Conservation (phyloP, 2,113 vertebrate genomes). For the Bostrychus sinensis region DNA sequence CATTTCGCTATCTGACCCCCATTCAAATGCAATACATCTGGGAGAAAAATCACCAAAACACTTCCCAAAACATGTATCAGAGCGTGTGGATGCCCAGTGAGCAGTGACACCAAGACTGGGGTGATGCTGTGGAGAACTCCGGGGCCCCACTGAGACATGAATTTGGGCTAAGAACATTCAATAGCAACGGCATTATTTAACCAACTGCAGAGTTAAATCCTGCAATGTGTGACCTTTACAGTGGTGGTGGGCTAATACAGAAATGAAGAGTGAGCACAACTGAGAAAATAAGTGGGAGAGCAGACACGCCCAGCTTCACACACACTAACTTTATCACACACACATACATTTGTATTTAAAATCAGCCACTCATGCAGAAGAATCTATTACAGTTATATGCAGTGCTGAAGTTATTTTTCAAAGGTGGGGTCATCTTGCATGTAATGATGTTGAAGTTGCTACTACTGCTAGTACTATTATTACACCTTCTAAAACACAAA, state of each 20-base stretch:
- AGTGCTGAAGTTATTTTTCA: too few species aligned
- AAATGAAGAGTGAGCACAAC: constrained; percentile 45
- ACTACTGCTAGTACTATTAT: too few species aligned
- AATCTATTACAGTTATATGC: too few species aligned
- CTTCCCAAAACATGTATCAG: constrained; percentile 30
- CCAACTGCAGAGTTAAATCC: constrained; percentile 62
- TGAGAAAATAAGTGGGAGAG: constrained; percentile 24
- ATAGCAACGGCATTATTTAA: constrained; percentile 64
- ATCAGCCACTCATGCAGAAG: constrained; percentile 26
- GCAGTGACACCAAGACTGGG: constrained; percentile 33
- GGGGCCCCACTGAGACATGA: constrained; percentile 40
- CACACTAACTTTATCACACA: constrained; percentile 5
- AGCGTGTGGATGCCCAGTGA: constrained; percentile 27
- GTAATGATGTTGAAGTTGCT: too few species aligned
- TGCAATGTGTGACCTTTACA: constrained; percentile 68
- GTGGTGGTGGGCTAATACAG: constrained; percentile 61
- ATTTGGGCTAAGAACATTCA: constrained; percentile 53
- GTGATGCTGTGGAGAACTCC: constrained; percentile 45
- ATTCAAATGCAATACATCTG: constrained; percentile 23
- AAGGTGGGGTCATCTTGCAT: too few species aligned
- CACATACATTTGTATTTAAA: constrained; percentile 20
- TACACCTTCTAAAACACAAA: too few species aligned
- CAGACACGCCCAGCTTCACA: constrained; percentile 23
- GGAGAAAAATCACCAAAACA: constrained; percentile 14
- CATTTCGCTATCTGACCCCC: not conserved